These are phyloP conservation scores for Oscheius sp. DNA, from an alignment of 2,888 invertebrate genomes.

Conservation along the genomic window DNA sequence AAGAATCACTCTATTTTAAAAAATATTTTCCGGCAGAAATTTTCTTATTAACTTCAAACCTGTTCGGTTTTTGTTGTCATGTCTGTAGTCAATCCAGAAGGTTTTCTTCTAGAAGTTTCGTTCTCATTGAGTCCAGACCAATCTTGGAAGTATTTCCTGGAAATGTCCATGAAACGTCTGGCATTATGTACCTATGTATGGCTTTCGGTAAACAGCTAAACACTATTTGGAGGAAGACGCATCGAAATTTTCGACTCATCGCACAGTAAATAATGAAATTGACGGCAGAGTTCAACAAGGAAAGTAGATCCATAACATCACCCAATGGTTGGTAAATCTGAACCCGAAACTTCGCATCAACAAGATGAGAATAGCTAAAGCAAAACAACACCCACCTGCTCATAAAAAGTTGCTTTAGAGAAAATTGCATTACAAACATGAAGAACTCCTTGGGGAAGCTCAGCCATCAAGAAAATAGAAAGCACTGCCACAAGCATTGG, in stretches of 20 bases:
- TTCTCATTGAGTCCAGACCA: conserved; percentile 37
- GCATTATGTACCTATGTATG: conserved; percentile 38
- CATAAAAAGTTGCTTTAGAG: conserved; percentile 65
- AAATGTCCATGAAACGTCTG: too few species aligned
- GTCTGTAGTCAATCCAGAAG: conserved; percentile 46
- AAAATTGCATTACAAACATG: conserved; percentile 67
- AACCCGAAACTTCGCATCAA: conserved; percentile 6
- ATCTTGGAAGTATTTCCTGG: conserved; percentile 45
- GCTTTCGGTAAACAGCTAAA: conserved; percentile 50
- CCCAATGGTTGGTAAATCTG: conserved; percentile 65
- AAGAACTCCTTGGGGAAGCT: conserved; percentile 66
- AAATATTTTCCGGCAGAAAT: neutral
- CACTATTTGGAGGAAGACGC: conserved; percentile 66
- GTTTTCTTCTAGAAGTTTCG: conserved; percentile 40
- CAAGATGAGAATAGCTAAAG: neutral
- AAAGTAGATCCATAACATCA: conserved; percentile 67
- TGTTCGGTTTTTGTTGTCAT: conserved; percentile 55
- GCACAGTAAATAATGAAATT: conserved; percentile 69
- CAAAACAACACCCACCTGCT: conserved; percentile 35
- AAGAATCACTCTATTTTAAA: too few species aligned
- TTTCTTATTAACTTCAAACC: conserved; percentile 31
- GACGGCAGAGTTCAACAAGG: conserved; percentile 66
- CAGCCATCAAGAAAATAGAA: conserved; percentile 66
- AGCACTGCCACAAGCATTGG: conserved; percentile 69
- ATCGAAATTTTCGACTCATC: conserved; percentile 69